Evolutionary conservation across 2,113 vertebrate species (phyloP).

Genomic region (Anolis sagrei): DNA sequence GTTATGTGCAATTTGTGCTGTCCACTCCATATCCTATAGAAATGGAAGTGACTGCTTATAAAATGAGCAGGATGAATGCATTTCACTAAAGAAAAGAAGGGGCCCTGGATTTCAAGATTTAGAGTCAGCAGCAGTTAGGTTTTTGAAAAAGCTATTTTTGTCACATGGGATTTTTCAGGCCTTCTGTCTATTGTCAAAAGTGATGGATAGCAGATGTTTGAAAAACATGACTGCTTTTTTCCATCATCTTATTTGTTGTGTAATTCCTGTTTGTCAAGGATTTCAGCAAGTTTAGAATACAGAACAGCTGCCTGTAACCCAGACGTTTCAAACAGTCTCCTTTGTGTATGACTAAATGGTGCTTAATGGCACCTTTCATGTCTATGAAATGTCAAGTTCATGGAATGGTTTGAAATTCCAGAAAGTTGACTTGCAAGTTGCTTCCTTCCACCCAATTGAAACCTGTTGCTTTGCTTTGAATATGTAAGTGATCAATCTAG

Average conservation of each 20-base stretch:
- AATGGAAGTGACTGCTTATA: not conserved
- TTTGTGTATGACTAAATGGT: not conserved
- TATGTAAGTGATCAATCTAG: not conserved
- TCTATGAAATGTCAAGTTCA: not conserved
- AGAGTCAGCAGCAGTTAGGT: not conserved
- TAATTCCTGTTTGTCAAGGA: not conserved
- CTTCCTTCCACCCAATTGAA: not conserved
- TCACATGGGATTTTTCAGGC: constrained; percentile 31
- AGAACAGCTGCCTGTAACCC: not conserved
- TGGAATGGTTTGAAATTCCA: not conserved
- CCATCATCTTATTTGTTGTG: not conserved
- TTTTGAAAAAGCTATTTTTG: constrained; percentile 3
- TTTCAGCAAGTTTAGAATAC: not conserved
- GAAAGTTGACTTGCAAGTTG: not conserved
- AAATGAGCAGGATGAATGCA: not conserved
- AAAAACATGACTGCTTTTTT: not conserved
- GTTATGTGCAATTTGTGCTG: not conserved
- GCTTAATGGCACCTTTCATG: not conserved
- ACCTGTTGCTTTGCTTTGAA: not conserved
- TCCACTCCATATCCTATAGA: not conserved
- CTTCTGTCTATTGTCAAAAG: constrained; percentile 32
- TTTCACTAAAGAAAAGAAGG: not conserved
- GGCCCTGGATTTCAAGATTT: not conserved
- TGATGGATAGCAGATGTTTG: constrained; percentile 44
- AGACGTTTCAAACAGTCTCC: not conserved